These are phyloP conservation scores for Yasuhikotakia modesta DNA, from an alignment of 2,797 vertebrate species.

Conservation along the genomic window DNA sequence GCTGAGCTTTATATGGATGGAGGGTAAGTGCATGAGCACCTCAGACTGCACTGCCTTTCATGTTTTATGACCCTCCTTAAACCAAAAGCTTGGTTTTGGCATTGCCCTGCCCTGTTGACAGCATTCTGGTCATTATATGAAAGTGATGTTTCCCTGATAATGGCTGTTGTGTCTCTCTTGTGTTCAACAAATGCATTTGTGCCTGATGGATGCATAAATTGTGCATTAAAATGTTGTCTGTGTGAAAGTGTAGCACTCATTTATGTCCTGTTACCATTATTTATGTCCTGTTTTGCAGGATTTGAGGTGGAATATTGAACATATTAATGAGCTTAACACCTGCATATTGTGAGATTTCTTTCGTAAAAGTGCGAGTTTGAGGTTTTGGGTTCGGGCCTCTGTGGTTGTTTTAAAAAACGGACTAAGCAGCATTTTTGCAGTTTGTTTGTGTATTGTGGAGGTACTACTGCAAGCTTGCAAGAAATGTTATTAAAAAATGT, in stretches of 20 bases:
- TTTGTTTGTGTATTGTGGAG: slow-evolving; percentile 7
- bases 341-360: not conserved
- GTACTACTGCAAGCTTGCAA: slow-evolving; percentile 14
- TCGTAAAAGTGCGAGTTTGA: not conserved
- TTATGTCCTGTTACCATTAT: not conserved
- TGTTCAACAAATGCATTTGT: not conserved
- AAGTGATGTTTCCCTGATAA: not conserved
- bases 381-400: not conserved
- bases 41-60: slow-evolving; percentile 33
- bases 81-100: slow-evolving; percentile 16
- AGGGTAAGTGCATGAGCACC: slow-evolving; percentile 71
- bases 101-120: not conserved
- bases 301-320: not conserved
- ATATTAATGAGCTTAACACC: slow-evolving; percentile 13
- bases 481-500: not conserved
- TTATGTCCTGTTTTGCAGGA: not conserved
- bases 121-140: not conserved
- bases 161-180: slow-evolving; percentile 14
- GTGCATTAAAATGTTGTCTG: not conserved
- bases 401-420: slow-evolving; percentile 24
- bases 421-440: slow-evolving; percentile 4
- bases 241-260: not conserved
- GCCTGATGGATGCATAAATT: not conserved
- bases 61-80: slow-evolving; percentile 3
- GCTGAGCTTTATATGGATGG: slow-evolving; percentile 77